A percentile compares a stretch with the other conserved stretches of the same genome.
Conservation (phyloP, 2,888 invertebrate genomes). For the Syrista parreyssii region DNA sequence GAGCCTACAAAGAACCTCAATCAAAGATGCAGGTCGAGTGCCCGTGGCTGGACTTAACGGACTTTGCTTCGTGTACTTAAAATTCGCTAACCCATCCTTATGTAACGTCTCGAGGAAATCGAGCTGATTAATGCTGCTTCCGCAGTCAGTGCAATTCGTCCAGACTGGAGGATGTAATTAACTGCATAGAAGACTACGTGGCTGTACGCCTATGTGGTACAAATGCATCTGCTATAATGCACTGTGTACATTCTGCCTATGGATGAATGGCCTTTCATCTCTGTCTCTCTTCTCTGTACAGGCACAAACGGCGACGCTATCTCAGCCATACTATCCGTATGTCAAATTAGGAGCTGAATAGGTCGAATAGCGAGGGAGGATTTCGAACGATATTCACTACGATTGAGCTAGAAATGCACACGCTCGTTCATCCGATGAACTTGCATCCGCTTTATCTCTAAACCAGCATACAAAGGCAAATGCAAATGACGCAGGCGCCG, state of each 20-base stretch:
- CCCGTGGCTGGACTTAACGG: too few relatives aligned
- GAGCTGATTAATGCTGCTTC: not conserved
- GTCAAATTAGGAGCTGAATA: not conserved
- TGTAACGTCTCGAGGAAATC: not conserved
- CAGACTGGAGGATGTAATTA: not conserved
- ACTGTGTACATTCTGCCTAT: not conserved
- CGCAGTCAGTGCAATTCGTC: not conserved
- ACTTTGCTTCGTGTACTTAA: too few relatives aligned
- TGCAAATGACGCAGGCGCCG: not conserved
- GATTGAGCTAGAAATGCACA: not conserved
- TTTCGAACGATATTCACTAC: not conserved
- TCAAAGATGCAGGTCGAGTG: too few relatives aligned
- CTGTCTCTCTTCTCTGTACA: not conserved
- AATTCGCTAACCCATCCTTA: too few relatives aligned
- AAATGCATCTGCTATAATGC: not conserved
- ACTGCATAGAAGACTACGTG: too few relatives aligned
- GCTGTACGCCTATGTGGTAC: not conserved
- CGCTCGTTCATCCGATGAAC: not conserved
- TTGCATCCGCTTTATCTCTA: not conserved
- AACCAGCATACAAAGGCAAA: not conserved
- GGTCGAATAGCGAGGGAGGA: not conserved
- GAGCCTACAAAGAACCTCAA: too few relatives aligned
- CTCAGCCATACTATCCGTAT: not conserved
- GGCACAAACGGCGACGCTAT: not conserved
- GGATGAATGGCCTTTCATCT: not conserved